Base-by-base conservation (phyloP, 2,113 vertebrate species). In the Gadus macrocephalus region DNA sequence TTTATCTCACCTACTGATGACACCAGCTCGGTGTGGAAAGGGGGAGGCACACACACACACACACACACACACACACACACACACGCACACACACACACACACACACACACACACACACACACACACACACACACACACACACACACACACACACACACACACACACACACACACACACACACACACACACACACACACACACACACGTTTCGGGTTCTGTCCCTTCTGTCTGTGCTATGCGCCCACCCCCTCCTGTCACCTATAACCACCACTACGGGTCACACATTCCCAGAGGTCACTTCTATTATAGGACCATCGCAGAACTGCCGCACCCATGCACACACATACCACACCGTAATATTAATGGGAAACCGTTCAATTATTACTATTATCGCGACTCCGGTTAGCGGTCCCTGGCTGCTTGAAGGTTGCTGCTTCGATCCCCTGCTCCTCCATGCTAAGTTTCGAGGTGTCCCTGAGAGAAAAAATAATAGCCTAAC, bases 201-300 rank as follows among this genome's bases (percentile, higher is more conserved):
- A 22, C n/a, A 22, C 56, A 19, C 16, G 5, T 61, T 49, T 42
- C 63, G 27, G 27, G 59, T 62, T 5, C 20, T 14, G 22, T 1
- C 12, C 19, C 14, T 31, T 15, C 64, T 68, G 22, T 20, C 9
- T 62, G 60, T 5, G 31, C 31, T 35, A 7, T 35, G 31, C 4
- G 6, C 31, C 31, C 31, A 35, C 31, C 31, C 55, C 3, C 8
- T 8, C 20, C 15, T 14, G 15, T 64, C 70, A 73, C 70, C 78
- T 82, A 69, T 55, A 73, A 76, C 81, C 16, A 56, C 20, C 12
- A 3, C 4, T 66, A 71, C 69, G 62, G 72, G 71, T 79, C 31
- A 78, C 66, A 71, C 31, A 82, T 83, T 82, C 80, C 2, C 5
- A 14, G 73, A 73, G 76, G 80, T 82, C 76, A 31, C 49, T 58